phyloP scores from a whole-genome alignment of 2,888 invertebrate species.

The Elegia similella region DNA sequence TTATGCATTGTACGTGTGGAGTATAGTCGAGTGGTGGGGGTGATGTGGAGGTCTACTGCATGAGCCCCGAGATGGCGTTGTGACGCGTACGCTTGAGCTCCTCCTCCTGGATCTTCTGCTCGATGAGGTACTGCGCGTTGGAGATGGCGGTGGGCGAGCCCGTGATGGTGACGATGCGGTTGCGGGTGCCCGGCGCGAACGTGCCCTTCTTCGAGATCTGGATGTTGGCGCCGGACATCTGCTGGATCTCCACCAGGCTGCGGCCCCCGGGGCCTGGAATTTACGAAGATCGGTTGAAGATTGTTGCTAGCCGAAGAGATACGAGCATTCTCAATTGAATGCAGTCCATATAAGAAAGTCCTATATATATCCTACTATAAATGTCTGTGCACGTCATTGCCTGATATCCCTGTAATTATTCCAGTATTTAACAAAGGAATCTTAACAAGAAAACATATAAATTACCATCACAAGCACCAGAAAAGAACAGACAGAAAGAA shows the following conservation, averaged over 20 bases:
- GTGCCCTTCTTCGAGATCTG: slow-evolving; percentile 99
- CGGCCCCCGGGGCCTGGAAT: slow-evolving; percentile 93
- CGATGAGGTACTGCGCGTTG: slow-evolving; percentile 96
- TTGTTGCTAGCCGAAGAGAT: no score
- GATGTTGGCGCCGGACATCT: slow-evolving; percentile 97
- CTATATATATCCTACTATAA: no score
- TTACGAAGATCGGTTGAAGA: neutral
- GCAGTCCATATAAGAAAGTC: no score
- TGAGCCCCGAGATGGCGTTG: slow-evolving; percentile 88
- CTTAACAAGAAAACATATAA: no score
- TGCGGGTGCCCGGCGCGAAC: slow-evolving; percentile 97
- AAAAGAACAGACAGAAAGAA: no score
- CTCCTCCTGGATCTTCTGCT: slow-evolving; percentile 97
- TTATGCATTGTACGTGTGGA: neutral
- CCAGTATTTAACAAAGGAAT: no score
- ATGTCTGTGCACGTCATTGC: no score
- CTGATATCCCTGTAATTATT: no score
- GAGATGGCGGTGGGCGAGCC: slow-evolving; percentile 94
- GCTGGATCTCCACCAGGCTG: slow-evolving; percentile 98
- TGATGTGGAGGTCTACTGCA: slow-evolving; percentile 78
- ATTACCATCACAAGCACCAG: no score
- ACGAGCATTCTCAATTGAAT: no score
- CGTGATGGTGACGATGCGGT: slow-evolving; percentile 97
- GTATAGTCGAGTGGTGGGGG: neutral
- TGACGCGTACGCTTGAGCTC: slow-evolving; percentile 96